phyloP scores from a whole-genome alignment of 2,888 invertebrate species.

The Fragum fragum region DNA sequence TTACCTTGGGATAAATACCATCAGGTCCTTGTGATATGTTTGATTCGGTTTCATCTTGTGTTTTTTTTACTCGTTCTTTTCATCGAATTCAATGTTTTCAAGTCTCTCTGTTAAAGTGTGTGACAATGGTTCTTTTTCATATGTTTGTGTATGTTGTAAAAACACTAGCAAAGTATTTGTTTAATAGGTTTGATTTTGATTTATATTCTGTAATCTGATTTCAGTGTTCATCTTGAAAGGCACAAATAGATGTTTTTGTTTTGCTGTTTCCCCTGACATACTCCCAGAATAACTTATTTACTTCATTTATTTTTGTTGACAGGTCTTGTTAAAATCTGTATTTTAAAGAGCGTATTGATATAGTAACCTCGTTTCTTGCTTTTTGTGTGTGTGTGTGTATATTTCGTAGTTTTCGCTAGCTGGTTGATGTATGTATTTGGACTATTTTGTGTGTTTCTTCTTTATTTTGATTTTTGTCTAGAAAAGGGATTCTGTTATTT shows the following conservation, averaged over 20 bases:
- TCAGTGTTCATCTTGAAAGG: neutral
- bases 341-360: neutral
- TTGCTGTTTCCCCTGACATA: constrained; percentile 5
- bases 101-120: neutral
- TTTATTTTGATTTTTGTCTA: neutral
- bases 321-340: neutral
- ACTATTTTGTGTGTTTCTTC: constrained; percentile 1
- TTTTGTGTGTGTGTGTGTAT: too few species aligned
- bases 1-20: constrained; percentile 3
- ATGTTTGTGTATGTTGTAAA: neutral
- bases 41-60: neutral
- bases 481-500: neutral
- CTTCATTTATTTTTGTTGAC: neutral
- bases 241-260: neutral
- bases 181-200: neutral
- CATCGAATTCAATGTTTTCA: neutral
- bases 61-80: neutral
- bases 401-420: neutral
- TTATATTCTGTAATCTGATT: neutral
- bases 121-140: neutral
- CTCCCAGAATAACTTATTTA: constrained; percentile 12
- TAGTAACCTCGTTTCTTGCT: neutral
- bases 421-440: constrained; percentile 2
- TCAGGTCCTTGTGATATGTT: neutral
- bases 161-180: too few species aligned